phyloP scores from a whole-genome alignment of 1,140 invertebrate genomes.

The Micrasema minimum region DNA sequence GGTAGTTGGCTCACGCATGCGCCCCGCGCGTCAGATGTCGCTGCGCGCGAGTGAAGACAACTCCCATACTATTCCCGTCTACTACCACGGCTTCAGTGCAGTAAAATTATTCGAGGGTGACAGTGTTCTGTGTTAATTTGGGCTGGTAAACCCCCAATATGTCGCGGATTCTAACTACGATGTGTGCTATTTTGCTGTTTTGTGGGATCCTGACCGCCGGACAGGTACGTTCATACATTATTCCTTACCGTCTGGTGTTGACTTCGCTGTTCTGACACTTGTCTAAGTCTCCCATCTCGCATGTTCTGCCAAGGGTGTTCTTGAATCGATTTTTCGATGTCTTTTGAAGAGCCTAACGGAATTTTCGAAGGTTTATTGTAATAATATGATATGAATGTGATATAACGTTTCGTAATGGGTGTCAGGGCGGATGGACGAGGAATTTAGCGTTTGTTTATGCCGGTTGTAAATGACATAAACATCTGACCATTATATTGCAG shows the following conservation, averaged over 20 bases:
- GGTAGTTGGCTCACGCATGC: constrained; percentile 34
- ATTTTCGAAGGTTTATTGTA: constrained; percentile 16
- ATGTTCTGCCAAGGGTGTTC: constrained; percentile 39
- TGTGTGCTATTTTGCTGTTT: constrained; percentile 44
- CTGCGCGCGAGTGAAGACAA: constrained; percentile 32
- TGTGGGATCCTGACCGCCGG: constrained; percentile 42
- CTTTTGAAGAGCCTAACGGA: constrained; percentile 12
- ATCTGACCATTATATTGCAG: constrained; percentile 26
- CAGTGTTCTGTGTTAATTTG: constrained; percentile 41
- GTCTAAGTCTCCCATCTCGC: constrained; percentile 28
- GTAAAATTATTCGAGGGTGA: constrained; percentile 40
- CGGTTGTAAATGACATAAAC: constrained; percentile 33
- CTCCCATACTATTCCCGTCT: constrained; percentile 38
- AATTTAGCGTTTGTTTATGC: constrained; percentile 11
- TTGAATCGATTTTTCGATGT: constrained; percentile 32
- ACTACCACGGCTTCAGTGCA: constrained; percentile 43
- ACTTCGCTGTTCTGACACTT: constrained; percentile 38
- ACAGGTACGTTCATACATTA: constrained; percentile 24
- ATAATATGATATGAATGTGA: not conserved
- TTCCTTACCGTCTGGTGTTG: constrained; percentile 5
- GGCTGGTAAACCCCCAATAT: constrained; percentile 46
- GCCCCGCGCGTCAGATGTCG: constrained; percentile 39
- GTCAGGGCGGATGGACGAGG: not conserved
- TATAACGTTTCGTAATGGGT: not conserved
- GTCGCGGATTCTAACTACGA: constrained; percentile 43